Percentiles rank a stretch among this genome's conserved stretches.
phyloP scores from a whole-genome alignment of 2,113 vertebrate species.

The Butastur rufipennis region DNA sequence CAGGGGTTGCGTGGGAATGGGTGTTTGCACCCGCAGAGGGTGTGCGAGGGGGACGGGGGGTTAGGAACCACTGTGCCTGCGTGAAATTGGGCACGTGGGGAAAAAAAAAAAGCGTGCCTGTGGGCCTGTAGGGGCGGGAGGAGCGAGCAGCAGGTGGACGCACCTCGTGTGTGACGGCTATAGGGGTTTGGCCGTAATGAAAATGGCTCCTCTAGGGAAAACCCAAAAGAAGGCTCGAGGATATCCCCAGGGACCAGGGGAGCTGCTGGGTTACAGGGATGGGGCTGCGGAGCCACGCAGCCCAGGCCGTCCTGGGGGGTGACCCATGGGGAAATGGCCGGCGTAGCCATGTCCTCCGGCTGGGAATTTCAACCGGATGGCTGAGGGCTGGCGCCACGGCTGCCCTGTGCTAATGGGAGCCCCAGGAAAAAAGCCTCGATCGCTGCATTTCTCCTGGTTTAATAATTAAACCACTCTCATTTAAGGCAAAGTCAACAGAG shows the following conservation, averaged over 20 bases:
- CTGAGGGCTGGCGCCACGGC: accelerated
- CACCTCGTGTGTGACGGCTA: accelerated
- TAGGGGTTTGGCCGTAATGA: neutral
- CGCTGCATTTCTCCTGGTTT: neutral
- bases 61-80: accelerated
- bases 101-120: accelerated
- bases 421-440: neutral
- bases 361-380: accelerated
- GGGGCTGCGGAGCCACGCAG: accelerated
- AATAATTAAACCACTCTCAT: slow-evolving; percentile 55
- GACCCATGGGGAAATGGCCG: accelerated
- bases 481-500: slow-evolving; percentile 46
- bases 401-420: neutral
- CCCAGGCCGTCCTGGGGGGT: accelerated
- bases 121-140: neutral
- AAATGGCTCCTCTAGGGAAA: neutral
- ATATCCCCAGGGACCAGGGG: too few species aligned
- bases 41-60: too few species aligned
- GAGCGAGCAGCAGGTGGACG: neutral
- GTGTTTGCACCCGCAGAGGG: accelerated
- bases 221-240: accelerated
- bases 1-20: accelerated
- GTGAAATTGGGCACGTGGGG: neutral
- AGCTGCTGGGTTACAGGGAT: accelerated
- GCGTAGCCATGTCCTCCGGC: accelerated